phyloP scores from a whole-genome alignment of 2,888 invertebrate genomes.

The Hirtodrosophila histrioides region DNA sequence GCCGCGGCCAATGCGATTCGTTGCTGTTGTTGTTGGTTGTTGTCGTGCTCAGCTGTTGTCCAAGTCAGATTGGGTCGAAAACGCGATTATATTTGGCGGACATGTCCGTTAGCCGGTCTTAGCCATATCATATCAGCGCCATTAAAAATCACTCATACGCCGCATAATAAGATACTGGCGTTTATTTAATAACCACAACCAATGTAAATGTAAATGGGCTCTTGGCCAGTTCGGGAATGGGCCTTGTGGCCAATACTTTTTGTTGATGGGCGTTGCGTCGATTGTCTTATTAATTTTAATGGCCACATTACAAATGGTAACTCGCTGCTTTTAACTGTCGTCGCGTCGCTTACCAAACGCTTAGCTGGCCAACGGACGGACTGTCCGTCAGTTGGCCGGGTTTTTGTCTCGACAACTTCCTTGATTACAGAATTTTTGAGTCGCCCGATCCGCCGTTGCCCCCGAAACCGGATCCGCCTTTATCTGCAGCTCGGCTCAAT shows the following conservation, averaged over 20 bases:
- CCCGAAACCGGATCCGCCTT: conserved; percentile 38
- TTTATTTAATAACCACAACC: conserved; percentile 48
- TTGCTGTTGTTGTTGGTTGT: conserved; percentile 9
- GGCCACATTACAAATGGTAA: conserved; percentile 48
- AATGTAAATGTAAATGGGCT: conserved; percentile 38
- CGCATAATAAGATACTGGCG: conserved; percentile 42
- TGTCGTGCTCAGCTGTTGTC: conserved; percentile 28
- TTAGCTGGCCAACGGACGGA: conserved; percentile 4
- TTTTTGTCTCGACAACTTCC: conserved; percentile 63
- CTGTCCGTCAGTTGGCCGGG: conserved; percentile 13
- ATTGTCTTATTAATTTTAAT: conserved; percentile 73
- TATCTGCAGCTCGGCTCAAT: conserved; percentile 32
- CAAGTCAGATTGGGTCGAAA: conserved; percentile 17
- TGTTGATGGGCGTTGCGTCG: conserved; percentile 38
- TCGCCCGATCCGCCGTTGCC: conserved; percentile 5
- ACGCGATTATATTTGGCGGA: conserved; percentile 44
- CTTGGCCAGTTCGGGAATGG: conserved; percentile 33
- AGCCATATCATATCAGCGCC: conserved; percentile 23
- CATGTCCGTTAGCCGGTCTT: conserved; percentile 16
- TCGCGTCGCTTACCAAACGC: conserved; percentile 35
- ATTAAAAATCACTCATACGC: conserved; percentile 56
- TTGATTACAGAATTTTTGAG: conserved; percentile 62
- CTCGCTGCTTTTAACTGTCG: conserved; percentile 25
- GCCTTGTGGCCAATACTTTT: background rate
- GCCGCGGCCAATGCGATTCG: conserved; percentile 6